Percentiles rank a stretch among this genome's conserved stretches.
phyloP scores from a whole-genome alignment of 2,888 invertebrate species.

The Tenthredo livida region DNA sequence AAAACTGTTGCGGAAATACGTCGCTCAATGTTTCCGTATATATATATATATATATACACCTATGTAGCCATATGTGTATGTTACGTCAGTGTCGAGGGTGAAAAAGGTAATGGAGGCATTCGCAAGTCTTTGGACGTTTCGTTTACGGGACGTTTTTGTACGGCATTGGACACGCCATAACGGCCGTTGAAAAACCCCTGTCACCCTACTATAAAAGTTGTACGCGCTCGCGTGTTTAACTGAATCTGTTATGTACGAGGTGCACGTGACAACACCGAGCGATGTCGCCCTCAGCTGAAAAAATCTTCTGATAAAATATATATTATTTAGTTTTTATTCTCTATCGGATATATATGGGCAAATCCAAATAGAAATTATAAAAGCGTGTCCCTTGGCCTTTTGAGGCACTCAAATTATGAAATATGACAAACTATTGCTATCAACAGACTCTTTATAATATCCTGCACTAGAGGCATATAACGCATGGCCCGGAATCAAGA shows the following conservation, averaged over 20 bases:
- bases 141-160: conserved; percentile 43
- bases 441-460: too few species aligned
- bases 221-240: conserved; percentile 29
- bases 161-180: conserved; percentile 21
- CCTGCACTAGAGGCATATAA: too few species aligned
- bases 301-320: conserved; percentile 55
- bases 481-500: too few species aligned
- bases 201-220: conserved; percentile 47
- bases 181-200: conserved; percentile 36
- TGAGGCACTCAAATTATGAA: too few species aligned
- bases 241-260: conserved; percentile 45
- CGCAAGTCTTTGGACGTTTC: conserved; percentile 37
- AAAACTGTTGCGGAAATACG: conserved; percentile 7
- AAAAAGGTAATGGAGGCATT: conserved; percentile 45
- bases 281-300: conserved; percentile 57
- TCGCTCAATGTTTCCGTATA: neutral
- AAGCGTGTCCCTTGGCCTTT: too few species aligned
- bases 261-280: conserved; percentile 53
- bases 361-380: too few species aligned
- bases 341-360: neutral
- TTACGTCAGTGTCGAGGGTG: neutral
- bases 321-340: conserved; percentile 3
- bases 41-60: too few species aligned
- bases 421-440: too few species aligned
- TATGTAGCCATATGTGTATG: neutral